Base-by-base conservation (phyloP, 1,140 invertebrate species). In the Drosophila nasuta region DNA sequence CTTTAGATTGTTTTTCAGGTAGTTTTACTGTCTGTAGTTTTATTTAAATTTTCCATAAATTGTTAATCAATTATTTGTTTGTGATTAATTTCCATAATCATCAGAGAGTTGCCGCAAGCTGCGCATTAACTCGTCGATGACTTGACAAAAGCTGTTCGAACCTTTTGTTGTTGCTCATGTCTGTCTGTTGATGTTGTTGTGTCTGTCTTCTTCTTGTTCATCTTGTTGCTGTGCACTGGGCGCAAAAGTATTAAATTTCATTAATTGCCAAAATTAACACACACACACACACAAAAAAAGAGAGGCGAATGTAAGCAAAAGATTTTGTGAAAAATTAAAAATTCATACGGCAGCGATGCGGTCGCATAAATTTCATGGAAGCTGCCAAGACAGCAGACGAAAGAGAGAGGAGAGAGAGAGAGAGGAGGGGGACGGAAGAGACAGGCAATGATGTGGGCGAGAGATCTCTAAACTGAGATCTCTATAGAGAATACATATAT, bases 161-260 rank as follows among this genome's bases (percentile, higher is more conserved):
- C 10, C 25, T 33, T 67, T 57, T 57, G 35, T 57, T 38, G 54
- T 57, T 57, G 54, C 13, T 57, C 13, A 38, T 41, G 54, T 41
- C 13, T 38, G 6, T 51, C 41, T 52, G 51, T 52, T 57, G 25
- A 15, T 41, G 41, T 69, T 58, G 48, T 58, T 43, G n/a, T 33
- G 33, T 33, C 10, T 38, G 7, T 38, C 35, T 38, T 8, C 35
- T 38, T 38, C 35, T 38, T 38, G 1, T 38, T 7, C 35, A 7
- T 33, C 33, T 5, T 33, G 33, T 33, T 33, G 33, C 10, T 60
- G 45, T 45, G 15, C 59, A 62, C 67, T 79, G 76, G 79, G 83
- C 73, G 45, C 83, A 77, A 90, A 90, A 90, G 87, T 90, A 90
- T 90, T 90, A 90, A 87, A 68, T 90, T 90, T 90, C 86, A 90